phyloP scores from a whole-genome alignment of 2,113 vertebrate genomes.

The Natator depressus region DNA sequence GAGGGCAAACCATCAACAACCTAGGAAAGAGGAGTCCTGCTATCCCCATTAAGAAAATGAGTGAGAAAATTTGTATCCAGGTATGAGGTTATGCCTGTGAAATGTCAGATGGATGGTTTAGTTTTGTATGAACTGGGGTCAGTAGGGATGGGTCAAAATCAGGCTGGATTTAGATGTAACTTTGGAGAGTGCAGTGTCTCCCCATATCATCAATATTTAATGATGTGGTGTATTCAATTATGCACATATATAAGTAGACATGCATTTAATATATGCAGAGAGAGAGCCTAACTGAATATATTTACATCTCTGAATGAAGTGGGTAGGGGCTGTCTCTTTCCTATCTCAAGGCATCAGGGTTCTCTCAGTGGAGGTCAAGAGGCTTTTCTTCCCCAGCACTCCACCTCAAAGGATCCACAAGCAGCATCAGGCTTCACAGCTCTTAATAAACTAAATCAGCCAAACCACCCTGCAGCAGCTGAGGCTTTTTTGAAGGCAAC shows the following conservation, averaged over 20 bases:
- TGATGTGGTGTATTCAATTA: background rate
- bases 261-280: background rate
- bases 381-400: background rate
- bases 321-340: fast-evolving
- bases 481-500: background rate
- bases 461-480: background rate
- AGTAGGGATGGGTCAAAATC: fast-evolving
- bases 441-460: background rate
- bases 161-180: background rate
- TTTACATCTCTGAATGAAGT: background rate
- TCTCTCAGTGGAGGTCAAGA: fast-evolving
- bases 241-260: background rate
- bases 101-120: background rate
- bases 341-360: background rate
- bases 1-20: background rate
- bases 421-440: background rate
- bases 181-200: background rate
- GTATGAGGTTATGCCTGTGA: background rate
- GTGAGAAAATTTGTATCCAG: background rate
- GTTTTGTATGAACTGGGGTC: background rate
- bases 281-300: background rate
- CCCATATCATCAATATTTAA: background rate
- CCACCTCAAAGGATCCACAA: fast-evolving
- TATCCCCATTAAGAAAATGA: background rate
- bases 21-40: background rate